Conservation (phyloP, 1,140 invertebrate genomes). For the Tetramorium parvispinum region DNA sequence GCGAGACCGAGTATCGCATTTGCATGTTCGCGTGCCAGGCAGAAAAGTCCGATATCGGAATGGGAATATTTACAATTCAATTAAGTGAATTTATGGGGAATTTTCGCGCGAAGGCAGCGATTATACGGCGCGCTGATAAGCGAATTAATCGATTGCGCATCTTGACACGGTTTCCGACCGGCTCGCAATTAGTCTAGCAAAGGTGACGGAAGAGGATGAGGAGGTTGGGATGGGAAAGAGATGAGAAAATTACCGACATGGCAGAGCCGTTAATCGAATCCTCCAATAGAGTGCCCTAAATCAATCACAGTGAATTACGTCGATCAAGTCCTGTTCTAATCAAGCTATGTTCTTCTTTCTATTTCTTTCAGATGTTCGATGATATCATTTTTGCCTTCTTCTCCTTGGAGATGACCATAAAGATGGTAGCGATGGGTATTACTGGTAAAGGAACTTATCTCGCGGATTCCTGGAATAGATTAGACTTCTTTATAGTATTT, state of each 20-base stretch:
- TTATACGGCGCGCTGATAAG: conserved; percentile 25
- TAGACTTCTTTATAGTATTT: conserved; percentile 99
- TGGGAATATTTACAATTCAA: conserved; percentile 37
- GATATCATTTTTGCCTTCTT: conserved; percentile 99
- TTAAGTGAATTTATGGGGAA: neutral
- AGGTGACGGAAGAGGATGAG: neutral
- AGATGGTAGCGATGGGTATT: conserved; percentile 99
- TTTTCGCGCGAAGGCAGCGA: neutral
- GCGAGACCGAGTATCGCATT: neutral
- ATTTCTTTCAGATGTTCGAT: conserved; percentile 94
- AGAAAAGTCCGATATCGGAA: conserved; percentile 8
- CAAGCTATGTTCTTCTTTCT: conserved; percentile 18
- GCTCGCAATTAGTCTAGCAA: conserved; percentile 47
- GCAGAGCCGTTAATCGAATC: conserved; percentile 59
- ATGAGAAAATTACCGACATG: conserved; percentile 49
- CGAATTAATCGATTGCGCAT: conserved; percentile 48
- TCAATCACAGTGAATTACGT: conserved; percentile 59
- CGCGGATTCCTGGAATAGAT: conserved; percentile 98
- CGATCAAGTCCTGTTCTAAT: conserved; percentile 8
- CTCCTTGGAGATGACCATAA: conserved; percentile 97
- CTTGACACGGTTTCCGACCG: conserved; percentile 43
- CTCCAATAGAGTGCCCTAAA: conserved; percentile 51
- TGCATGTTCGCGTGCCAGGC: neutral
- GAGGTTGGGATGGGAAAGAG: conserved; percentile 26
- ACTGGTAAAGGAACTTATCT: conserved; percentile 97